Evolutionary conservation across 2,113 vertebrate species (phyloP), one percentile per base, ranked within the genome.

Genomic region (Phoxinus phoxinus): DNA sequence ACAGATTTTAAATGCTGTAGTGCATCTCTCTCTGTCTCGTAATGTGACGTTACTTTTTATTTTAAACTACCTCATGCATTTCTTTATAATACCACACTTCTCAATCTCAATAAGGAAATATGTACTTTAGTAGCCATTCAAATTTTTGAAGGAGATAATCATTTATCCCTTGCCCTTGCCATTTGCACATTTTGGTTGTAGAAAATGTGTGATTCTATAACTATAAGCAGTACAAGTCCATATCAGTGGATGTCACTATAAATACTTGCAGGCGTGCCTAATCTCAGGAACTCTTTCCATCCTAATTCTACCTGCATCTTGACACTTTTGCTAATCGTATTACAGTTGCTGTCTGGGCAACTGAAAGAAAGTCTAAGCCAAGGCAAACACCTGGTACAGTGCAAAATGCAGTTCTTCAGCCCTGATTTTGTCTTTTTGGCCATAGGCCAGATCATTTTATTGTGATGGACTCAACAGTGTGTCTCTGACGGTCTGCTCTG

Each of bases 211-310:
- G 27, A 35, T 67, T 46, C 10, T 48, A 7, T 51, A 61, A 17
- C 41, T 48, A 41, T 12, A 30, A 15, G 37, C 19, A 81, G 19
- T 73, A 74, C 67, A 69, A 63, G 30, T 73, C 51, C 58, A n/a
- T 61, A 74, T 48, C 85, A 75, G 30, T 37, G 71, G 56, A 81
- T 79, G 78, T 51, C 69, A 81, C 69, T 82, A 74, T 82, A 19
- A 73, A 53, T 44, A 51, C 56, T 73, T 65, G 21, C 69, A 41
- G 37, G 37, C 15, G 10, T 69, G 15, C 41, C 71, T 15, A 37
- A 53, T 83, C 51, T 63, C 15, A 44, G 15, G 19, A 74, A 76
- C 21, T 17, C 9, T 74, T 73, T 73, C 6, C 17, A 27, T 46
- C 71, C 41, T 27, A 84, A 61, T 63, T 76, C 37, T 48, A 65